phyloP scores from a whole-genome alignment of 37 sponge, comb jelly and placozoan species.

The Agelas oroides region DNA sequence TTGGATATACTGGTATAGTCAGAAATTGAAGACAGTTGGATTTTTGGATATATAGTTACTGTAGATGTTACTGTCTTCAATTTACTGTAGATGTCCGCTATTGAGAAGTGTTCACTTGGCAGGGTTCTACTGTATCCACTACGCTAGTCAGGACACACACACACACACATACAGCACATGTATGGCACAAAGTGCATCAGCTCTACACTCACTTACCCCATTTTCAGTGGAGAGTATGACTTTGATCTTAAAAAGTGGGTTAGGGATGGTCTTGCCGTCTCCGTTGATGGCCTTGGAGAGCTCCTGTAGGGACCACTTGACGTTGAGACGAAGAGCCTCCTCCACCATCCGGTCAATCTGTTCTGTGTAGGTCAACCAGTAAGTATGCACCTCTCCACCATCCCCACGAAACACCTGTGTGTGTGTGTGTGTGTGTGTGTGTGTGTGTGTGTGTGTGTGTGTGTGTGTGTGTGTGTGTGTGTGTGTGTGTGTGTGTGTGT shows the following conservation, averaged over 20 bases:
- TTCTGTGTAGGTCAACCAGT: constrained; percentile 92
- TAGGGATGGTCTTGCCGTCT: constrained; percentile 91
- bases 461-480: neutral
- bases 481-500: neutral
- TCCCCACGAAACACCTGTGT: constrained; percentile 79
- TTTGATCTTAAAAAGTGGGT: constrained; percentile 94
- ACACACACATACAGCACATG: too few species aligned
- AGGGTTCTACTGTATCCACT: neutral
- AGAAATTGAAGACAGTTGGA: too few species aligned
- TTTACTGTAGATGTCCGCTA: neutral
- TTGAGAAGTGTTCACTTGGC: neutral
- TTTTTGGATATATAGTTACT: too few species aligned
- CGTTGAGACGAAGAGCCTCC: constrained; percentile 95
- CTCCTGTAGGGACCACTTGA: constrained; percentile 97
- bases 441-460: too few species aligned
- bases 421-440: neutral
- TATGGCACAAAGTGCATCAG: too few species aligned
- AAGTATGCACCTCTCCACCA: constrained; percentile 81
- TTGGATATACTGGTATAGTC: too few species aligned
- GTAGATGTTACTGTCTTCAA: too few species aligned
- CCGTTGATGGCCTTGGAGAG: constrained; percentile 89
- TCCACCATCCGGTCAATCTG: constrained; percentile 95
- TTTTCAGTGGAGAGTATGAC: constrained; percentile 75
- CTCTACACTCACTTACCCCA: neutral
- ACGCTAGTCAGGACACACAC: neutral